Base-by-base conservation (phyloP, 2,888 invertebrate genomes). In the Schizotus pectinicornis region DNA sequence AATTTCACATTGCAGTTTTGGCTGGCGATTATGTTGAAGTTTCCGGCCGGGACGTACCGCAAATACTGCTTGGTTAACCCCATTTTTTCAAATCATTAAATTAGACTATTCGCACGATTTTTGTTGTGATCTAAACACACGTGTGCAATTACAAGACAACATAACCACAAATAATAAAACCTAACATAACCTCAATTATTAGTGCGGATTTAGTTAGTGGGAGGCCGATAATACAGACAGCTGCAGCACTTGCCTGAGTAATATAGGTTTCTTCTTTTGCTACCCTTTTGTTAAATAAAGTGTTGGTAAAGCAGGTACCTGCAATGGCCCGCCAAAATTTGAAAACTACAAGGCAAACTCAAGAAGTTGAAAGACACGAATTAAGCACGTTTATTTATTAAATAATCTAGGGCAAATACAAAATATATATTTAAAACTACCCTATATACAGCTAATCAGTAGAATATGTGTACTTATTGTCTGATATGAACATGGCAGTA, bases 41-140 rank as follows among this genome's bases (percentile, higher is more conserved):
- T 89, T 6, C 93, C 94, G 59, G 87, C 86, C 1, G 92, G 88
- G 22, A 86, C 86, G 77, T 93, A 98, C 47, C 95, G 88, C 66
- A 97, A 84, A 84, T 98, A 98, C 81, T 98, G 95, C 75, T 95
- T 97, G 6, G 97, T 94, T 53, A 95, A 81, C 47, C 93, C 94
- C 94, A 94, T 94, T 70, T 22, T 22, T 14, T n/a, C 8, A 22
- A n/a, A 30, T 22, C 2, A 22, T 12, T 3, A 31, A 22, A n/a
- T n/a, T 22, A 3, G 5, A 22, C 22, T 22, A 22, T 22, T 22
- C 5, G 5, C 22, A 22, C 22, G 5, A 22, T 22, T 22, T 22
- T 22, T 22, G 22, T 22, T 22, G 5, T 2, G 22, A 22, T 22
- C 22, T n/a, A n/a, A n/a, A n/a, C n/a, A n/a, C 22, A 22, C 22